Evolutionary conservation across 2,113 vertebrate genomes (phyloP), one percentile per base, ranked within the genome.

Genomic region (Erythrocercus mccallii): DNA sequence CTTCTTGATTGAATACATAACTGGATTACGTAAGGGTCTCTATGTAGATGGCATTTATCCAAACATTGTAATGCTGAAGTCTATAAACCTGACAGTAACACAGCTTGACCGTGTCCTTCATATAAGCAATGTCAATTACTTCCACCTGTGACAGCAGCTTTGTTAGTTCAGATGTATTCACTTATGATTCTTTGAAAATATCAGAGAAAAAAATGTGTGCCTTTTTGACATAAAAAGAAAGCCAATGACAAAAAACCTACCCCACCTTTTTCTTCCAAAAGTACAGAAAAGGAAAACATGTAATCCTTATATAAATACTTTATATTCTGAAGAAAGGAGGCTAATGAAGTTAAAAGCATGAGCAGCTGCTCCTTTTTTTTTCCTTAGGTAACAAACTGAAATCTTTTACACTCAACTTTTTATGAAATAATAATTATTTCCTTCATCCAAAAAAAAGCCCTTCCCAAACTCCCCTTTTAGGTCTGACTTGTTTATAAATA

Each of bases 201-300:
- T 25, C 30, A 62, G 31, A 38, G 22, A 40, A 76, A 76, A 54
- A 71, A 64, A 45, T 5, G 0, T 24, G 2, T 31, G 5, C 51
- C 3, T 62, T 82, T 30, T 30, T 30, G 24, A 72, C 4, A 33
- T 23, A 23, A 76, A 94, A 86, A 65, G 5, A 27, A 74, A 44
- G 10, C 18, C 38, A 60, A 44, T 64, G 12, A 54, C 7, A 45
- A 69, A 44, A 42, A 12, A 0, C 0, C 0, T 42, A 6, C 4
- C 8, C 4, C 31, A 45, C 15, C 7, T 31, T 53, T 4, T n/a
- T 64, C 18, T 57, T 85, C 35, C 54, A 13, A 35, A 47, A 20
- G 30, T 40, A 68, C 53, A 17, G 35, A 45, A 35, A 81, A 94
- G 5, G 45, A 79, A 90, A 86, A 24, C 6, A 24, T 50, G 3